A percentile compares a stretch with the other conserved stretches of the same genome.
phyloP scores from a whole-genome alignment of 1,140 invertebrate genomes.

The Parasteatoda tepidariorum region DNA sequence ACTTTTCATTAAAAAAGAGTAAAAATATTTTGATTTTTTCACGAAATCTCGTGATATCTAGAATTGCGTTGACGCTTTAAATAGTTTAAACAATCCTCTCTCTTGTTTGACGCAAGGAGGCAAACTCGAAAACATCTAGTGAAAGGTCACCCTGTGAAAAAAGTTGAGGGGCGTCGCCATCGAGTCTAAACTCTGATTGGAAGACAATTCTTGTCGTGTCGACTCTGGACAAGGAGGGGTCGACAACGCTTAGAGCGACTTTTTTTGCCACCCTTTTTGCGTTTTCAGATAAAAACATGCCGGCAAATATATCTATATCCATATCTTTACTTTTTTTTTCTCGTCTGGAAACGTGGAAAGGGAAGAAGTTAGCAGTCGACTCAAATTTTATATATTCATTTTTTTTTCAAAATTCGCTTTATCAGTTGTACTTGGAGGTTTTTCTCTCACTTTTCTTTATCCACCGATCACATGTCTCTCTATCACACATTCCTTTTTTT shows the following conservation, averaged over 20 bases:
- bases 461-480: background rate
- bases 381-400: slow-evolving; percentile 9
- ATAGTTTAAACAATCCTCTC: background rate
- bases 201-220: slow-evolving; percentile 51
- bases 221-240: slow-evolving; percentile 34
- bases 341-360: background rate
- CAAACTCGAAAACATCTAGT: slow-evolving; percentile 5
- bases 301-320: background rate
- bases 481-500: background rate
- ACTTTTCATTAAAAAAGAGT: slow-evolving; percentile 12
- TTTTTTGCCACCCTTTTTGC: background rate
- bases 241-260: slow-evolving; percentile 4
- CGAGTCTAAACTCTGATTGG: slow-evolving; percentile 59
- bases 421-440: slow-evolving; percentile 53
- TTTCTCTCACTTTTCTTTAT: background rate
- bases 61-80: background rate
- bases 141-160: slow-evolving; percentile 25
- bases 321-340: background rate
- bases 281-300: too few relatives aligned
- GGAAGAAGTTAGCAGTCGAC: background rate
- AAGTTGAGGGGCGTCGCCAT: slow-evolving; percentile 54
- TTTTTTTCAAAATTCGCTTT: slow-evolving; percentile 37
- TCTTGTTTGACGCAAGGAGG: background rate
- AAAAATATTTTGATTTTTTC: slow-evolving; percentile 15
- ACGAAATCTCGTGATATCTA: background rate